A percentile compares a stretch with the other conserved stretches of the same genome.
Evolutionary conservation across 1,140 invertebrate species (phyloP).

Genomic region (Papilio helenus): DNA sequence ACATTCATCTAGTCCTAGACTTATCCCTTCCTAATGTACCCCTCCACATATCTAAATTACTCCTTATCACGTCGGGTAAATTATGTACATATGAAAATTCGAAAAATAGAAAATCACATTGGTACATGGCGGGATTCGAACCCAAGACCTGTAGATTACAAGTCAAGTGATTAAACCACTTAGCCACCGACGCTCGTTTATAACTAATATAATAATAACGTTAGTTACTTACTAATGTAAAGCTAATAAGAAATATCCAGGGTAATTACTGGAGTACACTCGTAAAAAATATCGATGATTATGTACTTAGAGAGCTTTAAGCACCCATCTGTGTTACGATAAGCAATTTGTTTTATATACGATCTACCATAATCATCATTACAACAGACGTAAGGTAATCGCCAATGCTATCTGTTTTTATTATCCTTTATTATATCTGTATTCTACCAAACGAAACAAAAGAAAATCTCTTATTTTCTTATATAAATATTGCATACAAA

Average conservation of each 20-base stretch:
- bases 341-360: slow-evolving; percentile 17
- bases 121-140: no score
- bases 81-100: no score
- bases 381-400: slow-evolving; percentile 1
- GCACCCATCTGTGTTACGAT: neutral
- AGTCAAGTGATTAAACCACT: no score
- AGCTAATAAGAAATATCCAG: neutral
- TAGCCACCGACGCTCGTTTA: no score
- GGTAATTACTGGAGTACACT: neutral
- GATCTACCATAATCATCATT: slow-evolving; percentile 16
- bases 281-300: slow-evolving; percentile 17
- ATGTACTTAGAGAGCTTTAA: neutral
- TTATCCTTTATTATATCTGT: slow-evolving; percentile 6
- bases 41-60: no score
- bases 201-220: no score
- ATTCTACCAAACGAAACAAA: neutral
- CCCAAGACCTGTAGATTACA: no score
- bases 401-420: neutral
- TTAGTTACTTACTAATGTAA: neutral
- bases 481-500: no score
- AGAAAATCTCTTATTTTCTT: neutral
- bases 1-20: no score
- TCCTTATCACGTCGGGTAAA: no score
- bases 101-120: no score
- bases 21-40: no score